Conservation (phyloP, 2,888 invertebrate genomes). For the Pterobdella sp. region DNA sequence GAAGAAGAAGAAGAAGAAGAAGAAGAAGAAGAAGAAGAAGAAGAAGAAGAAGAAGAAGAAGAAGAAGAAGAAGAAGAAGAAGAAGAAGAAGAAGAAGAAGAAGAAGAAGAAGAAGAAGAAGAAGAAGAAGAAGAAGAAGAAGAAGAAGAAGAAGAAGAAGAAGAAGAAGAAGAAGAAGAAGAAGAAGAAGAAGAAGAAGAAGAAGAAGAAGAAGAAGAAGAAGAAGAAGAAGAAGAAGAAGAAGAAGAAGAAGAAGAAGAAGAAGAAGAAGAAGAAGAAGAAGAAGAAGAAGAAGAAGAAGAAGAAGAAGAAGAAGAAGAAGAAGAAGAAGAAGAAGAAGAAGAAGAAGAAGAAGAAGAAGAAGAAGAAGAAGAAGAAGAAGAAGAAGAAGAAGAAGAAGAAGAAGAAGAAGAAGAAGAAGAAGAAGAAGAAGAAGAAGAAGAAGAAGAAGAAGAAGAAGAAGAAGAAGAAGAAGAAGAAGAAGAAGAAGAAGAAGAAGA, state of each 20-base stretch:
- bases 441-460: slow-evolving; percentile 15
- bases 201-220: slow-evolving; percentile 8
- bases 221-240: not conserved
- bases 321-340: slow-evolving; percentile 4
- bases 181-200: not conserved
- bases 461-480: slow-evolving; percentile 5
- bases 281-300: not conserved
- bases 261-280: slow-evolving; percentile 1
- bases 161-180: not conserved
- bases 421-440: not conserved
- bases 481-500: slow-evolving; percentile 15
- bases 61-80: slow-evolving; percentile 7
- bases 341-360: slow-evolving; percentile 4
- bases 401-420: slow-evolving; percentile 3
- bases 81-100: slow-evolving; percentile 2
- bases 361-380: not conserved
- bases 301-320: slow-evolving; percentile 3
- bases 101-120: slow-evolving; percentile 9
- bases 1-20: not conserved
- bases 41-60: slow-evolving; percentile 2
- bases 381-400: slow-evolving; percentile 3
- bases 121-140: not conserved
- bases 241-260: not conserved
- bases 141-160: slow-evolving; percentile 10
- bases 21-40: not conserved